Conservation (phyloP, 2,113 vertebrate species). For the Oreochromis spilurus region DNA sequence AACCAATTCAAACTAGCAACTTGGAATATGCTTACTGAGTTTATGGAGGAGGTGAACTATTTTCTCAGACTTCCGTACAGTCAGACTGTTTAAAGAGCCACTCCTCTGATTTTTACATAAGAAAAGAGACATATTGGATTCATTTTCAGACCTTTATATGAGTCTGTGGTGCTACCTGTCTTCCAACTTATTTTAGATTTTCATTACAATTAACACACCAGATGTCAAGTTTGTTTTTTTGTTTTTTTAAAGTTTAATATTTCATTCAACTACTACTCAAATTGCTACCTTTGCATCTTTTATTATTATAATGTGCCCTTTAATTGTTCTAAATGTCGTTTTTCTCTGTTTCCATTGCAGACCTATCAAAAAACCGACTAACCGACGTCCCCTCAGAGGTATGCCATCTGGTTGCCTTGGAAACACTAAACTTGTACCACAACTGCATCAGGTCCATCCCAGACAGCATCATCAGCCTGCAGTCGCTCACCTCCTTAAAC, state of each 20-base stretch:
- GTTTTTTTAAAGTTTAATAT: background rate
- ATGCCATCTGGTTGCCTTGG: conserved; percentile 89
- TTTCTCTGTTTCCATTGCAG: conserved; percentile 54
- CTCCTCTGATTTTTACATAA: background rate
- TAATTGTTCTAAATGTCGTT: background rate
- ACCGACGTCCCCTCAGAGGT: conserved; percentile 84
- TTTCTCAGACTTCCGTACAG: background rate
- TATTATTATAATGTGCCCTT: background rate
- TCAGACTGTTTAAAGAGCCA: background rate
- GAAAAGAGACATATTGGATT: background rate
- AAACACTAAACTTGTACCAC: conserved; percentile 91
- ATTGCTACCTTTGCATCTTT: background rate
- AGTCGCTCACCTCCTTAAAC: conserved; percentile 89
- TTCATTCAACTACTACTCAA: too few species aligned
- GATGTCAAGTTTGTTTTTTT: background rate
- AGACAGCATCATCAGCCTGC: conserved; percentile 82
- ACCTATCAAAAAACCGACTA: conserved; percentile 92
- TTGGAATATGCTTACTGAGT: background rate
- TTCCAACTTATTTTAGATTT: background rate
- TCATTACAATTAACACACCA: background rate
- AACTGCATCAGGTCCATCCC: conserved; percentile 94
- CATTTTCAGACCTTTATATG: background rate
- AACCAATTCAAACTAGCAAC: background rate
- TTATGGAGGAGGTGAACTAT: background rate
- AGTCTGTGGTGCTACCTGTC: background rate